Percentiles rank a stretch among this genome's conserved stretches.
These are phyloP conservation scores for Allolobophora icterica DNA, from an alignment of 2,888 invertebrate genomes.

Conservation along the genomic window DNA sequence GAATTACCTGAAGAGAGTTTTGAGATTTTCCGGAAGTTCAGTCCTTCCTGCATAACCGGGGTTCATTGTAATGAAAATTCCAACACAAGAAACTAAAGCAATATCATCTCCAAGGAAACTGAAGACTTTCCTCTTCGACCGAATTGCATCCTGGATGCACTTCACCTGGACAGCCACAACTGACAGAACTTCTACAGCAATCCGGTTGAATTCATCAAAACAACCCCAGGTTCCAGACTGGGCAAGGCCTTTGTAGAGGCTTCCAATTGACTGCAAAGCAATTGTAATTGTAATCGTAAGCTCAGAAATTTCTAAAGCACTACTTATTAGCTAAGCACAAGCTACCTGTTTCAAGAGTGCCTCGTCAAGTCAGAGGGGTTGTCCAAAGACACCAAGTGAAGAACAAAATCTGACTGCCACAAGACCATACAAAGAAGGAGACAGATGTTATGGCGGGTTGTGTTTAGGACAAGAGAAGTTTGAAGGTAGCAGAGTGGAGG, in stretches of 20 bases:
- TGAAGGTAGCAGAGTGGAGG: too few relatives aligned
- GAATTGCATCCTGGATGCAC: constrained; percentile 78
- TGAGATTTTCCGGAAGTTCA: constrained; percentile 66
- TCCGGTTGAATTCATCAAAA: constrained; percentile 96
- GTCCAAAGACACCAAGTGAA: too few relatives aligned
- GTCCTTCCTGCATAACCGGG: constrained; percentile 92
- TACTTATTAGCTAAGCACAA: neutral
- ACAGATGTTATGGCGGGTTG: too few relatives aligned
- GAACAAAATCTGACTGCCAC: too few relatives aligned
- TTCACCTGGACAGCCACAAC: constrained; percentile 88
- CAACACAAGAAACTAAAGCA: constrained; percentile 81
- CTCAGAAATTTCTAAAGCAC: too few relatives aligned
- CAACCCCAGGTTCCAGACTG: constrained; percentile 98
- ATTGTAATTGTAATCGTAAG: neutral
- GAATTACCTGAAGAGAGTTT: constrained; percentile 65
- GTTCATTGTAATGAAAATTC: constrained; percentile 97
- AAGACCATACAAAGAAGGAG: too few relatives aligned
- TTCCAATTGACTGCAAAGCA: constrained; percentile 72
- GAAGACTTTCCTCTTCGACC: constrained; percentile 84
- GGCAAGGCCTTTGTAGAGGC: constrained; percentile 94
- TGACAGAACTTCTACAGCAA: constrained; percentile 93
- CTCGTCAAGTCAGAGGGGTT: too few relatives aligned
- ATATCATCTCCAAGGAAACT: constrained; percentile 95
- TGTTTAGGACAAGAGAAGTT: too few relatives aligned
- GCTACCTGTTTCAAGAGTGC: too few relatives aligned